Base-by-base conservation (phyloP, 2,888 invertebrate genomes). In the Strigamia transsilvanica region DNA sequence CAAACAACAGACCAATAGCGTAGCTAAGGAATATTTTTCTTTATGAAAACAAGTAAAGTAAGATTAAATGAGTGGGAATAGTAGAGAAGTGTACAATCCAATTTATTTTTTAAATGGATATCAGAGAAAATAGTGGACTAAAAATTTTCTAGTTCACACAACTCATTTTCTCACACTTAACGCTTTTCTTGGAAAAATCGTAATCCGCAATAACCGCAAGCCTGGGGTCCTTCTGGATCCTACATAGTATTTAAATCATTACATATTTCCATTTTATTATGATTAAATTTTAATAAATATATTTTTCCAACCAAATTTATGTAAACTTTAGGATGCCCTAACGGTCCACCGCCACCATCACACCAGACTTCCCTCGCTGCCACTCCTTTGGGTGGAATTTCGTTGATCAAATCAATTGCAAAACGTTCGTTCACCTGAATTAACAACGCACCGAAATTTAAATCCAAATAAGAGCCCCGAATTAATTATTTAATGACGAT, bases 241-340 rank as follows among this genome's bases (percentile, higher is more conserved):
- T 98, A 87, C 84, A 91, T 90, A 84, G 84, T 85, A 84, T 86
- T n/a, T n/a, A 34, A 21, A 46, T 51, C 23, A n/a, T 81, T 32
- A 21, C 12, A 15, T 21, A 9, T 12, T 32, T 32, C 77, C 6
- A 9, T 23, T 5, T 18, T 15, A n/a, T n/a, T n/a, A n/a, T n/a
- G n/a, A n/a, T n/a, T n/a, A n/a, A n/a, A n/a, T n/a, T n/a, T n/a
- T n/a, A n/a, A n/a, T n/a, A n/a, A n/a, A n/a, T n/a, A n/a, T n/a
- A n/a, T n/a, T 34, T 34, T 5, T 34, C 7, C 7, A 5, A 98
- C 98, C 91, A 99, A 90, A 90, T 99, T 99, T 84, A 99, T 99
- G 88, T 93, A 99, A 83, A 99, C 96, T 90, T 95, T 94, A 9
- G 99, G 99, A 89, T 99, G 99, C 12, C 99, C 99, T 78, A 96